Evolutionary conservation across 2,797 vertebrate genomes (phyloP).

Genomic region (Orientallactaga sibirica): DNA sequence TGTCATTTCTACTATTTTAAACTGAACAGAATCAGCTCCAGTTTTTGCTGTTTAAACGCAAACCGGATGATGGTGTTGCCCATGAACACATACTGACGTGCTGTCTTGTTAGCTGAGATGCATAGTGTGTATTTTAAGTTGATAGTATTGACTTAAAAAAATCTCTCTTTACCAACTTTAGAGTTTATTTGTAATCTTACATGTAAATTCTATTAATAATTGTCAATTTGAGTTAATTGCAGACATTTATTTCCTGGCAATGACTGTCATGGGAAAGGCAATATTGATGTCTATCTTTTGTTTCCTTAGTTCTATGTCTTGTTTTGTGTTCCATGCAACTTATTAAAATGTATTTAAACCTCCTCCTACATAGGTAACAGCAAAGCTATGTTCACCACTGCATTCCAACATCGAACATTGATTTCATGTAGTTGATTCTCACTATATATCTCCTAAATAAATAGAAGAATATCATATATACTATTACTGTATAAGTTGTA

Average conservation of each 20-base stretch:
- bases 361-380: neutral
- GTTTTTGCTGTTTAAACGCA: slow-evolving; percentile 6
- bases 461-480: neutral
- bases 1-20: slow-evolving; percentile 28
- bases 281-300: slow-evolving; percentile 1
- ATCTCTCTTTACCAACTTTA: neutral
- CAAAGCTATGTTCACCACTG: neutral
- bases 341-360: neutral
- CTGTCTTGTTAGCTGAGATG: neutral
- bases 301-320: neutral
- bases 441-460: neutral
- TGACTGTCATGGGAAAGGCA: neutral
- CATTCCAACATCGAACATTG: neutral
- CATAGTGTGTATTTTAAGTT: neutral
- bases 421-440: neutral
- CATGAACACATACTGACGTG: neutral
- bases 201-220: neutral
- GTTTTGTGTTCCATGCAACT: neutral
- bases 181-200: neutral
- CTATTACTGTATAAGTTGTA: neutral
- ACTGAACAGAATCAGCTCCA: slow-evolving; percentile 10
- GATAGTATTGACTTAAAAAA: neutral
- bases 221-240: neutral
- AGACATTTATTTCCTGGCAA: neutral
- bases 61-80: neutral